These are phyloP conservation scores for Himantopus leucocephalus DNA, from an alignment of 2,113 vertebrate species.

Conservation along the genomic window DNA sequence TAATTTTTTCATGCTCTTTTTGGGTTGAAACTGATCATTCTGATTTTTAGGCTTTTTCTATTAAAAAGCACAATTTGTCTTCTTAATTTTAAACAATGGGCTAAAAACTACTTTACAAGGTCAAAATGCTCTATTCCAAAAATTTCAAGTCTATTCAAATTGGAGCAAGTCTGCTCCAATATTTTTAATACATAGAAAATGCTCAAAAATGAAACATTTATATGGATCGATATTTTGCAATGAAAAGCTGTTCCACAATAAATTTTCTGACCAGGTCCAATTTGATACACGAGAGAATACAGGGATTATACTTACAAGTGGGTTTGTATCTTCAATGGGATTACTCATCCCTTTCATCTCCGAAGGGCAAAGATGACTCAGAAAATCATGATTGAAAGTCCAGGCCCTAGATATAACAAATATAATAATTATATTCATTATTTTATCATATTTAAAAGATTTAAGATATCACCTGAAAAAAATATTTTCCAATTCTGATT, in stretches of 20 bases:
- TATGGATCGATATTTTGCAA: not conserved
- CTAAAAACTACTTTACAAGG: not conserved
- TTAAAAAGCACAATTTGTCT: not conserved
- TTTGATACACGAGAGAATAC: not conserved
- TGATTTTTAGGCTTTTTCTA: not conserved
- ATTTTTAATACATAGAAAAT: not conserved
- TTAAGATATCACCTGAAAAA: not conserved
- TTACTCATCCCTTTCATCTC: slow-evolving; percentile 5
- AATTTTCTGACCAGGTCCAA: not conserved
- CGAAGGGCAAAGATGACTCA: not conserved
- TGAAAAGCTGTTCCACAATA: not conserved
- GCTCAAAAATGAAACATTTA: not conserved
- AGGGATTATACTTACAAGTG: slow-evolving; percentile 13
- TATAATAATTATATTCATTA: not conserved
- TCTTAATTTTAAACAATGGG: slow-evolving; percentile 11
- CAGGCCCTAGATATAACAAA: not conserved
- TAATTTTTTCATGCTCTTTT: not conserved
- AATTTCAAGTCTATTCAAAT: slow-evolving; percentile 1
- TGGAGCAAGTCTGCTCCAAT: not conserved
- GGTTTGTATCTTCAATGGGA: not conserved
- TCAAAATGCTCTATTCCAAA: not conserved
- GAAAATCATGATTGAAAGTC: not conserved
- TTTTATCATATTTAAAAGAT: not conserved
- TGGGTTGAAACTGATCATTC: not conserved
- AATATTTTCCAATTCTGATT: not conserved